Conservation (phyloP, 1,140 invertebrate species). For the Chelonus insularis region DNA sequence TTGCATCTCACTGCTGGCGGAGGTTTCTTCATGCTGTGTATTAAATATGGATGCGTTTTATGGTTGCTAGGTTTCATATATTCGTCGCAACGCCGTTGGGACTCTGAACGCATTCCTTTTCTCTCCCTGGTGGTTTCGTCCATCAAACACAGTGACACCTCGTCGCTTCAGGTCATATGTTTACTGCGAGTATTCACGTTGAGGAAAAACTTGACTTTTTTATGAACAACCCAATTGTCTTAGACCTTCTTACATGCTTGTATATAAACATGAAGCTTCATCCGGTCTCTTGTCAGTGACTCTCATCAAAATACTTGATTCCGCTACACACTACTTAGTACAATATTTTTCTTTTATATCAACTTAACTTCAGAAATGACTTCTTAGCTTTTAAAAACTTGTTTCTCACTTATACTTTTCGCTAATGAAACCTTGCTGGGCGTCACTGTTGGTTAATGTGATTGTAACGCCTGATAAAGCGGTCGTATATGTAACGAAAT, state of each 20-base stretch:
- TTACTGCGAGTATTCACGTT: not conserved
- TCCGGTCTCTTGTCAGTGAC: no score
- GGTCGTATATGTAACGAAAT: slow-evolving; percentile 32
- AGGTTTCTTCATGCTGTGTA: slow-evolving; percentile 38
- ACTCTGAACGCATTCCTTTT: not conserved
- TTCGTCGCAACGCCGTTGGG: not conserved
- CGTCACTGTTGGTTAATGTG: slow-evolving; percentile 58
- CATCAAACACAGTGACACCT: slow-evolving; percentile 14
- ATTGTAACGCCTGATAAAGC: slow-evolving; percentile 55
- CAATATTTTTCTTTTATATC: no score
- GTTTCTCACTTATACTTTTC: slow-evolving; percentile 49
- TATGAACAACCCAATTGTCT: not conserved
- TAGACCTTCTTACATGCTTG: no score
- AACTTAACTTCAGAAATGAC: no score
- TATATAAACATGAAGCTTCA: no score
- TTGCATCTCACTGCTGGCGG: slow-evolving; percentile 47
- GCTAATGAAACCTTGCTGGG: slow-evolving; percentile 54
- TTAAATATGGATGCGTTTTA: slow-evolving; percentile 58
- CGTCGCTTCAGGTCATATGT: not conserved
- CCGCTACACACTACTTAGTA: no score
- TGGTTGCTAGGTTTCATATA: slow-evolving; percentile 18
- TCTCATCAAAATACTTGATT: no score
- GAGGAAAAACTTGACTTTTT: not conserved
- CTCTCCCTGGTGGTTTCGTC: slow-evolving; percentile 13
- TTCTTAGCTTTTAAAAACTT: no score